Percentiles rank a stretch among this genome's conserved stretches.
These are phyloP conservation scores for Drosophila subpulchrella DNA, from an alignment of 1,140 invertebrate species.

Conservation along the genomic window DNA sequence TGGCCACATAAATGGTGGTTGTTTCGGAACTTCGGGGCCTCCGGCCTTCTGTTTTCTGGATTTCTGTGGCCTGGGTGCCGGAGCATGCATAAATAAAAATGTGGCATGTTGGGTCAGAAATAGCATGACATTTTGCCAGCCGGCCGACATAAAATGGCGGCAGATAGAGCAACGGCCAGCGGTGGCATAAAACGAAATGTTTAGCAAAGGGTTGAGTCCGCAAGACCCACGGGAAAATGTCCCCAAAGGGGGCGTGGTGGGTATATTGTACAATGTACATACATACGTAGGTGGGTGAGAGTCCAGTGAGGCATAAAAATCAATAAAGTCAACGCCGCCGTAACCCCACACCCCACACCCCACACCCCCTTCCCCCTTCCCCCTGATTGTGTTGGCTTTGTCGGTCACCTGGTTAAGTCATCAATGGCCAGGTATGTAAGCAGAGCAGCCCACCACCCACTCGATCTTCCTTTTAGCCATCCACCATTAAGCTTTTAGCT, in stretches of 20 bases:
- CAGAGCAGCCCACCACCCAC: slow-evolving; percentile 1
- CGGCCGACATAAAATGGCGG: slow-evolving; percentile 66
- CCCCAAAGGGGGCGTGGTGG: neutral
- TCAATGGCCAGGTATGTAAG: slow-evolving; percentile 49
- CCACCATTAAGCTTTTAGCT: slow-evolving; percentile 5
- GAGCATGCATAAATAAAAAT: slow-evolving; percentile 78
- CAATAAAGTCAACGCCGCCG: slow-evolving; percentile 62
- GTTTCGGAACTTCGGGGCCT: no score
- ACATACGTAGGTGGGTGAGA: neutral
- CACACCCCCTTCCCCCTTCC: neutral
- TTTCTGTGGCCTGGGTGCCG: slow-evolving; percentile 18
- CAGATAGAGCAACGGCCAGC: slow-evolving; percentile 47
- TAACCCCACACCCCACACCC: neutral
- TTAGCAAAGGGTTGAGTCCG: slow-evolving; percentile 61
- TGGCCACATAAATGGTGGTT: slow-evolving; percentile 11
- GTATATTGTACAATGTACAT: no score
- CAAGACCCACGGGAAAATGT: slow-evolving; percentile 1
- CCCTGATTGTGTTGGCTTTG: slow-evolving; percentile 45
- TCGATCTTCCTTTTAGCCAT: no score
- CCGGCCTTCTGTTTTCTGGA: neutral
- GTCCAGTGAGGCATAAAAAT: slow-evolving; percentile 76
- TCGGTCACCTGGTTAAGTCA: slow-evolving; percentile 62
- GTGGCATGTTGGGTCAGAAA: slow-evolving; percentile 81
- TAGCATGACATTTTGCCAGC: slow-evolving; percentile 74
- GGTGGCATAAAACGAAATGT: slow-evolving; percentile 68